A percentile compares a stretch with the other conserved stretches of the same genome.
Conservation (phyloP, 2,797 vertebrate genomes). For the Rhinella marina region DNA sequence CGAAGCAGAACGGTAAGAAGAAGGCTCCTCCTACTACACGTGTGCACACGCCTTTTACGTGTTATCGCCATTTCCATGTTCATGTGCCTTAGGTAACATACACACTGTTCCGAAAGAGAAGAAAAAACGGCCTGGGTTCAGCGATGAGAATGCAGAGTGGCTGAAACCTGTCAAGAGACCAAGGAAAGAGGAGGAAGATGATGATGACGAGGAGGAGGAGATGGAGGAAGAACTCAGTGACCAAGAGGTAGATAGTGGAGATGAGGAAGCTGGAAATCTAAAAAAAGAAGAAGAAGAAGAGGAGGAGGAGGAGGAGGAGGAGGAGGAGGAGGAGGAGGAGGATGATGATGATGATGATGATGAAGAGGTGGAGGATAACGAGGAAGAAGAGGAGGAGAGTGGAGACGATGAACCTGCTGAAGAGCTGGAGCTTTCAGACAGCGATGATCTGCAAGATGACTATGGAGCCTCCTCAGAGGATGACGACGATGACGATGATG, state of each 20-base stretch:
- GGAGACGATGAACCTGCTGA: constrained; percentile 65
- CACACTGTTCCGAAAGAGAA: background rate
- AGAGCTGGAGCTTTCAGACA: constrained; percentile 57
- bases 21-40: too few relatives aligned
- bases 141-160: constrained; percentile 73
- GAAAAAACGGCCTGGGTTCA: constrained; percentile 56
- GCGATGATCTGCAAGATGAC: constrained; percentile 75
- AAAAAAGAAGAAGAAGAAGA: constrained; percentile 62
- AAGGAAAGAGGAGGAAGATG: constrained; percentile 61
- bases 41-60: too few relatives aligned
- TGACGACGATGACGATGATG: constrained; percentile 70
- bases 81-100: background rate
- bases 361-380: constrained; percentile 48
- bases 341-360: constrained; percentile 66
- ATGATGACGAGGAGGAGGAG: constrained; percentile 35
- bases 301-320: constrained; percentile 58
- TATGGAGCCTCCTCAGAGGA: constrained; percentile 71
- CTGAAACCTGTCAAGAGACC: constrained; percentile 79
- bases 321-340: constrained; percentile 64
- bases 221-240: constrained; percentile 64
- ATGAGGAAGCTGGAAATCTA: constrained; percentile 55
- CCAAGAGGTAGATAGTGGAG: constrained; percentile 64
- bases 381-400: constrained; percentile 56
- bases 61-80: background rate
- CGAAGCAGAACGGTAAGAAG: constrained; percentile 43